Percentiles rank a stretch among this genome's conserved stretches.
phyloP scores from a whole-genome alignment of 64 coral and sea anemone species.

The Montipora sp. region DNA sequence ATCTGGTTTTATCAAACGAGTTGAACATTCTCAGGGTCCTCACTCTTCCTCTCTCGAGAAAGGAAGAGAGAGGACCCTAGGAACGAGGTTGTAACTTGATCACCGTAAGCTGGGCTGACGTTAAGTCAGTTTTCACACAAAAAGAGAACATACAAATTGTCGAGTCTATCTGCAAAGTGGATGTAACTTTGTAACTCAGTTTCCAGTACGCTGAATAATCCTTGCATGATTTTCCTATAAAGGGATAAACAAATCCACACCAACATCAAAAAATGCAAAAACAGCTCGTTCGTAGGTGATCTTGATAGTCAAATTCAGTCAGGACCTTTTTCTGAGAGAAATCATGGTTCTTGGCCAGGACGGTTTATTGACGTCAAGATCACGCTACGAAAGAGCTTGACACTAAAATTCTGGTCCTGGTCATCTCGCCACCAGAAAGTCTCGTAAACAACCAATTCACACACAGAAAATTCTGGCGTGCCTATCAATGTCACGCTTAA shows the following conservation, averaged over 20 bases:
- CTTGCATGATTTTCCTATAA: constrained; percentile 95
- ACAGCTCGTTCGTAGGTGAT: background rate
- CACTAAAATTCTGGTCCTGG: background rate
- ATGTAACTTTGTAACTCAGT: constrained; percentile 88
- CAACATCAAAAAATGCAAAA: background rate
- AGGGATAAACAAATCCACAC: background rate
- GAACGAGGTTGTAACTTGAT: no score
- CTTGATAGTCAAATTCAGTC: background rate
- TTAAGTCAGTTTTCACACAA: no score
- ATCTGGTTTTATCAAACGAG: no score
- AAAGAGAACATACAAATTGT: constrained; percentile 84
- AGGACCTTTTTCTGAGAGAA: background rate
- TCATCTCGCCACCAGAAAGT: no score
- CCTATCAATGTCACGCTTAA: no score
- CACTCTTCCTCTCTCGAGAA: no score
- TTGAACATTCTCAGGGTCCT: no score
- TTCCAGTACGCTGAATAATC: constrained; percentile 86
- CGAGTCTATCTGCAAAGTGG: constrained; percentile 97
- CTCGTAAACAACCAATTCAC: no score
- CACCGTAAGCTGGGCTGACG: no score
- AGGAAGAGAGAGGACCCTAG: no score
- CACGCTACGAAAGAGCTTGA: constrained; percentile 22
- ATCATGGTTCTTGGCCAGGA: background rate
- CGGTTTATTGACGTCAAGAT: background rate
- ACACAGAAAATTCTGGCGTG: no score